Evolutionary conservation across 2,113 vertebrate genomes (phyloP).

Genomic region (Gymnorhina tibicen): DNA sequence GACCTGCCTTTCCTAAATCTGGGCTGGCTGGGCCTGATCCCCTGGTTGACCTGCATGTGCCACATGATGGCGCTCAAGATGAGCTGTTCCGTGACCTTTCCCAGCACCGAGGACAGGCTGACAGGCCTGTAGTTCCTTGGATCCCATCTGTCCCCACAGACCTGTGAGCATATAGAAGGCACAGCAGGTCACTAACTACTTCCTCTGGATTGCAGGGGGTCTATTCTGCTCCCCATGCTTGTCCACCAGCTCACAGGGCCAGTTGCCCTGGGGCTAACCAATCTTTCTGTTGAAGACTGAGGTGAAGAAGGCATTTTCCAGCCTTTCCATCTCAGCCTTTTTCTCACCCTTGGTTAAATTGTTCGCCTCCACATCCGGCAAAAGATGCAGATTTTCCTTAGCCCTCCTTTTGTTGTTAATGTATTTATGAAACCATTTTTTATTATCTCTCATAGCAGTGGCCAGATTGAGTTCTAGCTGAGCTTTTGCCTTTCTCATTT

Average conservation of each 20-base stretch:
- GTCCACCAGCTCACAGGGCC: background rate
- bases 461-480: background rate
- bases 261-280: background rate
- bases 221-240: background rate
- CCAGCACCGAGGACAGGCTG: background rate
- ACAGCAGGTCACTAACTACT: background rate
- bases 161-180: background rate
- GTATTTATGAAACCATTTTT: background rate
- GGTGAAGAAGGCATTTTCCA: background rate
- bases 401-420: background rate
- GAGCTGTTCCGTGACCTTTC: background rate
- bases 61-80: background rate
- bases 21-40: background rate
- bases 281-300: background rate
- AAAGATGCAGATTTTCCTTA: background rate
- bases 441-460: background rate
- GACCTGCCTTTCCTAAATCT: background rate
- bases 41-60: background rate
- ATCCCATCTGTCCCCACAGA: background rate
- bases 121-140: fast-evolving
- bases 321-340: background rate
- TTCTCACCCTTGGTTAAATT: background rate
- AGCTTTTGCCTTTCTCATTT: background rate
- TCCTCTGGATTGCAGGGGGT: background rate
- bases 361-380: fast-evolving